A percentile compares a stretch with the other conserved stretches of the same genome.
These are phyloP conservation scores for Leptinotarsa rubiginosa DNA, from an alignment of 2,888 invertebrate species.

Conservation along the genomic window DNA sequence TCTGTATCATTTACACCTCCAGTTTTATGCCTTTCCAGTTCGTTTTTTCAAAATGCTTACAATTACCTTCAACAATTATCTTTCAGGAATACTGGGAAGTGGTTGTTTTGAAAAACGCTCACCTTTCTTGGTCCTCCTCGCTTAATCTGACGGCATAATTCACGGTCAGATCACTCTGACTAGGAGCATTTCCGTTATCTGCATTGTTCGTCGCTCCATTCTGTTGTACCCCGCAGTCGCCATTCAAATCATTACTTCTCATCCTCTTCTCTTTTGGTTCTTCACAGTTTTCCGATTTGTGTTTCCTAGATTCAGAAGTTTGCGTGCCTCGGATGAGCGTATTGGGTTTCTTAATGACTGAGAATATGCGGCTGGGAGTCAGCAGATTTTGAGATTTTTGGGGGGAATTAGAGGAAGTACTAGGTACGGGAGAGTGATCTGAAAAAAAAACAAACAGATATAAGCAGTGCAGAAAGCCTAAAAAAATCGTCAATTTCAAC, in stretches of 20 bases:
- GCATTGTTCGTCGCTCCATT: slow-evolving; percentile 2
- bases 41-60: too few relatives aligned
- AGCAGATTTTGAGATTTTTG: slow-evolving; percentile 46
- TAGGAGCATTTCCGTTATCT: not conserved
- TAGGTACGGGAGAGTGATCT: slow-evolving; percentile 17
- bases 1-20: too few relatives aligned
- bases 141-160: not conserved
- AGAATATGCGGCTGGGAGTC: slow-evolving; percentile 55
- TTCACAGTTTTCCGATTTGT: slow-evolving; percentile 44
- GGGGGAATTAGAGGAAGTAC: slow-evolving; percentile 29
- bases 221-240: slow-evolving; percentile 18
- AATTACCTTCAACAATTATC: not conserved
- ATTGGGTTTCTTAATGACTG: slow-evolving; percentile 50
- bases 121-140: not conserved
- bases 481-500: not conserved
- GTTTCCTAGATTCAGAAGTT: slow-evolving; percentile 54
- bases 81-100: not conserved
- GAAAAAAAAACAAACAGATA: slow-evolving; percentile 1
- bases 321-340: slow-evolving; percentile 53
- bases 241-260: slow-evolving; percentile 30
- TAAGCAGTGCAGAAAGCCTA: too few relatives aligned
- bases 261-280: slow-evolving; percentile 43
- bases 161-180: not conserved
- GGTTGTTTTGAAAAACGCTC: not conserved
- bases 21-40: too few relatives aligned